Evolutionary conservation across 2,113 vertebrate species (phyloP).

Genomic region (Ophthalmolycus amberensis): DNA sequence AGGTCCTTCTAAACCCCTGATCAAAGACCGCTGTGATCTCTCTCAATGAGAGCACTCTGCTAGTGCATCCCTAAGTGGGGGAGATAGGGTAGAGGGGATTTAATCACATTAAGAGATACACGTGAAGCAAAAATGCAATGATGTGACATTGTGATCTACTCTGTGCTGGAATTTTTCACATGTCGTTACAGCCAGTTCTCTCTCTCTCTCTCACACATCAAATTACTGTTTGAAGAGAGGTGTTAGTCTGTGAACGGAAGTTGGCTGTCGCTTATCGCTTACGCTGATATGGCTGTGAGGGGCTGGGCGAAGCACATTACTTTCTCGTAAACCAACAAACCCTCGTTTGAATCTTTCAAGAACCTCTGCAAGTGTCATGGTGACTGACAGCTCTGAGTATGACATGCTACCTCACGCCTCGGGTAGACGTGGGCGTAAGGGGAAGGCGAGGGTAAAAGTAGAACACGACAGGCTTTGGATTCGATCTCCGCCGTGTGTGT

Average conservation of each 20-base stretch:
- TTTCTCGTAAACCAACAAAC: not conserved
- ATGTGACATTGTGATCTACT: constrained; percentile 37
- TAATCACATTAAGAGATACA: constrained; percentile 56
- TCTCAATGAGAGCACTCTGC: constrained; percentile 34
- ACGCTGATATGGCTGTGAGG: not conserved
- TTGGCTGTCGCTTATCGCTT: constrained; percentile 23
- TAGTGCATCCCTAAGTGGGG: constrained; percentile 18
- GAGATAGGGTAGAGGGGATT: constrained; percentile 38
- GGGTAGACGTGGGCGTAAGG: not conserved
- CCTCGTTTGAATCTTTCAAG: not conserved
- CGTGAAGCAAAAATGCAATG: constrained; percentile 16
- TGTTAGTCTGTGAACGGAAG: constrained; percentile 33
- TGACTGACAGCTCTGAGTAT: constrained; percentile 57
- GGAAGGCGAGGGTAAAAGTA: not conserved
- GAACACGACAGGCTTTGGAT: not conserved
- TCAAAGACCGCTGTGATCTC: constrained; percentile 66
- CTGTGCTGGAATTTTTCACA: constrained; percentile 23
- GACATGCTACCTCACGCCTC: constrained; percentile 42
- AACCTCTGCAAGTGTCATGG: constrained; percentile 2
- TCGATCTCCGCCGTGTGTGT: not conserved
- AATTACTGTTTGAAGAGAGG: constrained; percentile 37
- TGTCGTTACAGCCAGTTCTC: constrained; percentile 6
- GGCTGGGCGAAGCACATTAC: not conserved
- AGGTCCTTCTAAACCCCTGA: constrained; percentile 50
- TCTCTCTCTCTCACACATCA: constrained; percentile 37